Percentiles rank a stretch among this genome's conserved stretches.
Conservation (phyloP, 1,140 invertebrate species). For the Sycobia sp. region DNA sequence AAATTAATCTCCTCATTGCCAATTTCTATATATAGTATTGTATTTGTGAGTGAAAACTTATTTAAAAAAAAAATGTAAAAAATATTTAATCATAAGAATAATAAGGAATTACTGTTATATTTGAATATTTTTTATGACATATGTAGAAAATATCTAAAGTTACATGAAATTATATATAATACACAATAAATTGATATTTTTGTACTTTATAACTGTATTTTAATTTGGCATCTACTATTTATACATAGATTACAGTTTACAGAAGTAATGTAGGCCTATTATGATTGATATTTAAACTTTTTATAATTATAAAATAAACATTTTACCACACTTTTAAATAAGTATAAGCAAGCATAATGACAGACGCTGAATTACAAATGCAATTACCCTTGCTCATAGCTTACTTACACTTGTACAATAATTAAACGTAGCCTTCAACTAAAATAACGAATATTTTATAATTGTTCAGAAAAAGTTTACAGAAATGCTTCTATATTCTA, state of each 20-base stretch:
- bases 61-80: not conserved
- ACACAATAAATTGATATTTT: slow-evolving; percentile 16
- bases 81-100: not conserved
- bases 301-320: slow-evolving; percentile 32
- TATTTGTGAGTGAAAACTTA: not conserved
- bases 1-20: too few relatives aligned
- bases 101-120: too few relatives aligned
- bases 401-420: slow-evolving; percentile 4
- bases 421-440: slow-evolving; percentile 6
- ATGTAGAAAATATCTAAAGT: not conserved
- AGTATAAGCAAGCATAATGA: slow-evolving; percentile 10
- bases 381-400: slow-evolving; percentile 21
- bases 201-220: slow-evolving; percentile 31
- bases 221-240: slow-evolving; percentile 36
- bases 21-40: too few relatives aligned
- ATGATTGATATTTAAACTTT: slow-evolving; percentile 20
- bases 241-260: slow-evolving; percentile 34
- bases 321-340: slow-evolving; percentile 9
- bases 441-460: slow-evolving; percentile 26
- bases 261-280: slow-evolving; percentile 30
- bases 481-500: slow-evolving; percentile 11
- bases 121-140: too few relatives aligned
- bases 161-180: not conserved
- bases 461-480: slow-evolving; percentile 32
- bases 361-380: not conserved